These are phyloP conservation scores for Sylvia atricapilla DNA, from an alignment of 2,113 vertebrate species.

Conservation along the genomic window DNA sequence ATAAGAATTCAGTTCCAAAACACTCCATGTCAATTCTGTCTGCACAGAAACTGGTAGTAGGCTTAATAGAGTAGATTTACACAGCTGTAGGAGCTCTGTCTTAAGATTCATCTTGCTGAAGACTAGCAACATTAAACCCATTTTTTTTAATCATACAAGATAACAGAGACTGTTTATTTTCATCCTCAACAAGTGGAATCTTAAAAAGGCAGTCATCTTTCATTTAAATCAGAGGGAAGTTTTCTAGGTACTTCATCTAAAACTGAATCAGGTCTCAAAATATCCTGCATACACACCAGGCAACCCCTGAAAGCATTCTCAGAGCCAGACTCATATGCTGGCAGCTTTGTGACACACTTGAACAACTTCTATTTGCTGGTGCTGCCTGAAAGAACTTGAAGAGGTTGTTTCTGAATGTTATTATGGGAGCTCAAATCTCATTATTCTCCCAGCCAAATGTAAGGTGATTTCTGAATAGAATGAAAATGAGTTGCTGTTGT, in stretches of 20 bases:
- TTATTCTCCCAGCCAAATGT: not conserved
- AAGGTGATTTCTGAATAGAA: not conserved
- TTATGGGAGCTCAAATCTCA: not conserved
- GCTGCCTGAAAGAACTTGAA: not conserved
- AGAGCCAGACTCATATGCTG: not conserved
- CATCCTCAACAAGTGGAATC: not conserved
- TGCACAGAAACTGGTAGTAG: not conserved
- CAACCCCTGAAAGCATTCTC: not conserved
- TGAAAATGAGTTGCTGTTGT: not conserved
- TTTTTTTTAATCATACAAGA: not conserved
- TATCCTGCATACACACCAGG: not conserved
- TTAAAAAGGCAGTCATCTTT: not conserved
- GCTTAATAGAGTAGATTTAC: not conserved
- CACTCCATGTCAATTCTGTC: not conserved
- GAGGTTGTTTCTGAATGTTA: not conserved
- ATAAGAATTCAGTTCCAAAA: not conserved
- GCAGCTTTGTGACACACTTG: not conserved
- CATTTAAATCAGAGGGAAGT: not conserved
- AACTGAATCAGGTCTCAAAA: not conserved
- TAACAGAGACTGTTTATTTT: not conserved
- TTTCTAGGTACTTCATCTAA: not conserved
- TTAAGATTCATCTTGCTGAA: not conserved
- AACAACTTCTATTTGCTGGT: not conserved
- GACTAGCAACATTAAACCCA: not conserved
- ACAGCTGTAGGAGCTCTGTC: not conserved